Base-by-base conservation (phyloP, 30 jellyfish, hydroid and myxozoan genomes). In the Cassiopea andromeda region DNA sequence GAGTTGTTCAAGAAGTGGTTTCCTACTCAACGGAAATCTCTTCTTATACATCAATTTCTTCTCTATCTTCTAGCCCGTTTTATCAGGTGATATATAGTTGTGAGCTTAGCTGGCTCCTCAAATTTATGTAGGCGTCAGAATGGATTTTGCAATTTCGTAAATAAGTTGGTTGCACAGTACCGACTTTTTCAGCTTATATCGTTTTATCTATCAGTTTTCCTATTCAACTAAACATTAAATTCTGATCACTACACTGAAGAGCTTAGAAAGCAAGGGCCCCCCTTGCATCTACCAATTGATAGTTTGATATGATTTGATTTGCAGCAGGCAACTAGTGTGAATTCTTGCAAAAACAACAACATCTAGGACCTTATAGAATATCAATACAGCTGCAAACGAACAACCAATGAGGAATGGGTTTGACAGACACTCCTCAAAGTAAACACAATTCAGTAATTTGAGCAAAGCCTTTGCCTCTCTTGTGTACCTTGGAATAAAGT, bases 331-430 rank as follows among this genome's bases (percentile, higher is more conserved):
- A 27, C 15, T 16, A 5, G 73, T 13, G 38, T 27, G 38, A 64
- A 64, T 64, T 64, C 43, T 17, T 64, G 73, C 73, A 64, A 64
- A 64, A 64, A 64, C 73, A 64, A 64, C 8, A 64, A 58, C 68
- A 58, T 80, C 48, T 46, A 82, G 76, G 90, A 15, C 17, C 89
- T 87, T 59, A 43, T 73, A 43, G 50, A 64, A 78, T 67, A 81
- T 66, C 72, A 92, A 92, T 81, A 92, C 97, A 92, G 97, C 97
- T 92, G 97, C 91, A 15, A 54, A 12, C 70, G 85, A 70, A 15
- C 84, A 78, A 74, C 97, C 97, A 91, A 84, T 91, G 90, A 91
- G 91, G 80, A 38, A 80, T 14, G 48, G 90, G 68, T 85, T 92
- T 85, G 95, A 87, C 60, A 81, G 94, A 91, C 87, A 81, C 95